These are phyloP conservation scores for Cephalophus harveyi DNA, from an alignment of 2,113 vertebrate genomes.

Conservation along the genomic window DNA sequence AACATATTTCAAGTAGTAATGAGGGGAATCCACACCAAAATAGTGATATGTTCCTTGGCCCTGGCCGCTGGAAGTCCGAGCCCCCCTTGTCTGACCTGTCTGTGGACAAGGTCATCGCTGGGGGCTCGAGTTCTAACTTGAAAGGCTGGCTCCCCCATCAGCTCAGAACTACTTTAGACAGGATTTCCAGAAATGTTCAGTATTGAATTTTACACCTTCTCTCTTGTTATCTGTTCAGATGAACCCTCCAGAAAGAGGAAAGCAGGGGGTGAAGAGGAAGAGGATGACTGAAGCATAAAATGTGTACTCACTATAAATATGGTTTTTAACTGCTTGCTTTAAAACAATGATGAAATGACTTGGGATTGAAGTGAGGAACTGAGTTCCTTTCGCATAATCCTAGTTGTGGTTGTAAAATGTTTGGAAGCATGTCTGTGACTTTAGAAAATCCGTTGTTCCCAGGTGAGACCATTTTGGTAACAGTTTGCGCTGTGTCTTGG, in stretches of 20 bases:
- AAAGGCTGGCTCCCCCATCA: background rate
- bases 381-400: background rate
- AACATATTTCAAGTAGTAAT: background rate
- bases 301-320: rapidly evolving
- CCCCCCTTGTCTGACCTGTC: background rate
- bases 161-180: background rate
- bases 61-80: rapidly evolving
- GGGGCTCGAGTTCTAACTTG: rapidly evolving
- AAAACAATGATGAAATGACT: background rate
- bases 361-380: background rate
- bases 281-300: background rate
- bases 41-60: background rate
- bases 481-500: background rate
- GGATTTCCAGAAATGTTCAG: background rate
- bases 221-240: background rate
- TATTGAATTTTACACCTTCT: background rate
- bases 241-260: background rate
- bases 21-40: background rate
- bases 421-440: background rate
- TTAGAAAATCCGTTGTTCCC: background rate
- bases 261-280: background rate
- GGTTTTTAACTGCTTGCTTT: background rate
- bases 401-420: slow-evolving; percentile 27
- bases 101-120: rapidly evolving
- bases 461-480: background rate